Evolutionary conservation across 2,113 vertebrate genomes (phyloP), one percentile per base, ranked within the genome.

Genomic region (Suncus etruscus): DNA sequence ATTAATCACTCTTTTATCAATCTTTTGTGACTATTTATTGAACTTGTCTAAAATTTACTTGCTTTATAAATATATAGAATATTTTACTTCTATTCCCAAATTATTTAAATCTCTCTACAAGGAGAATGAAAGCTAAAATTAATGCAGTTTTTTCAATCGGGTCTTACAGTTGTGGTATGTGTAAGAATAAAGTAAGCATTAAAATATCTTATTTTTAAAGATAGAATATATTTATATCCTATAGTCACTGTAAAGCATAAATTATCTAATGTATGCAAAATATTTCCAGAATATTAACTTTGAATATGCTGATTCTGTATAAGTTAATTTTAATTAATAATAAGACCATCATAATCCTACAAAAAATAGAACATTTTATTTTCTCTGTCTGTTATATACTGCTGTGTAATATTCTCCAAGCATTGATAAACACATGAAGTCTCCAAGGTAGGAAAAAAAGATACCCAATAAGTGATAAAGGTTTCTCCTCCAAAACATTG

Each of bases 401-500:
- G 1, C 7, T 3, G 11, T 0, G 1, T 20, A n/a, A 50, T 69
- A 7, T 29, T 20, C 4, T 14, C 48, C 47, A 20, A 3, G 7
- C n/a, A 68, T 24, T 9, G 4, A 2, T 2, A 45, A 32, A 9
- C 7, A 11, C 14, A 45, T 1, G 31, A 0, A 22, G 3, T 54
- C 32, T 69, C 73, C 32, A 75, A 7, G 32, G 25, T 7, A 1
- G 45, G 29, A 12, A 0, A 2, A 8, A 16, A 47, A 11, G 32
- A n/a, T 22, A 10, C 24, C 66, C 1, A 11, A 5, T 9, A 9
- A 2, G 0, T 0, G 27, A 2, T 0, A 0, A 2, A 1, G 18
- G 3, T 2, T 32, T 8, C 73, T 45, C 1, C 32, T 58, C 15
- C 31, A 61, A 20, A 20, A 61, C 58, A 25, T 48, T 66, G 8